These are phyloP conservation scores for Percopsis transmontana DNA, from an alignment of 2,113 vertebrate genomes.

Conservation along the genomic window DNA sequence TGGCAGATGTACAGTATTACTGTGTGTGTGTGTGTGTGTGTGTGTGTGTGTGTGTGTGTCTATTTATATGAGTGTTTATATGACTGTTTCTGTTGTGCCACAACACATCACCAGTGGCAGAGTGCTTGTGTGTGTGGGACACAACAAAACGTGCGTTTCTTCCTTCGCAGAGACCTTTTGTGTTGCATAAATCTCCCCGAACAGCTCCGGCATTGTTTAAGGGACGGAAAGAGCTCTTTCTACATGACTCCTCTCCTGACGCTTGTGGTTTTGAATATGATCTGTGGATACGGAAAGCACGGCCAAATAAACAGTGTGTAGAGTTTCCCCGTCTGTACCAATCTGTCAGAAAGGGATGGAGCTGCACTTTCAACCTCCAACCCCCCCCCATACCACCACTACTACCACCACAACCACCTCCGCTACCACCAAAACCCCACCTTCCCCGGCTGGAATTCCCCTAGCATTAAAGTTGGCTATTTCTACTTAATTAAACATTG, in stretches of 20 bases:
- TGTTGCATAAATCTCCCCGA: slow-evolving; percentile 52
- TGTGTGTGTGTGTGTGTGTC: slow-evolving; percentile 5
- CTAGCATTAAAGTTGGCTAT: slow-evolving; percentile 61
- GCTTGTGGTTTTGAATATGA: slow-evolving; percentile 69
- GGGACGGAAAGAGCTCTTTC: slow-evolving; percentile 57
- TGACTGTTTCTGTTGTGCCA: neutral
- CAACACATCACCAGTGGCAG: neutral
- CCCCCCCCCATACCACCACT: neutral
- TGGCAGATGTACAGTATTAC: slow-evolving; percentile 16
- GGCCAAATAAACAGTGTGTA: slow-evolving; percentile 74
- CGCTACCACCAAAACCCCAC: neutral
- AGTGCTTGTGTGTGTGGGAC: slow-evolving; percentile 30
- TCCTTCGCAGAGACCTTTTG: slow-evolving; percentile 42
- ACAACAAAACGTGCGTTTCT: slow-evolving; percentile 47
- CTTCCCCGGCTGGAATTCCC: slow-evolving; percentile 79
- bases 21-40: slow-evolving; percentile 5
- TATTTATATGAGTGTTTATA: slow-evolving; percentile 10
- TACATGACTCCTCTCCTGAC: slow-evolving; percentile 49
- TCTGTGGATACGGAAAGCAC: slow-evolving; percentile 59
- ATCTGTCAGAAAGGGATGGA: slow-evolving; percentile 65
- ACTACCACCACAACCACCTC: neutral
- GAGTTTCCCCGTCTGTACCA: slow-evolving; percentile 70
- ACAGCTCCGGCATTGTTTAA: slow-evolving; percentile 63
- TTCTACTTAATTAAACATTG: slow-evolving; percentile 79
- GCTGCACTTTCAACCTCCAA: slow-evolving; percentile 49